Evolutionary conservation across 1,140 invertebrate genomes (phyloP).

Genomic region (Drosophila burlai): DNA sequence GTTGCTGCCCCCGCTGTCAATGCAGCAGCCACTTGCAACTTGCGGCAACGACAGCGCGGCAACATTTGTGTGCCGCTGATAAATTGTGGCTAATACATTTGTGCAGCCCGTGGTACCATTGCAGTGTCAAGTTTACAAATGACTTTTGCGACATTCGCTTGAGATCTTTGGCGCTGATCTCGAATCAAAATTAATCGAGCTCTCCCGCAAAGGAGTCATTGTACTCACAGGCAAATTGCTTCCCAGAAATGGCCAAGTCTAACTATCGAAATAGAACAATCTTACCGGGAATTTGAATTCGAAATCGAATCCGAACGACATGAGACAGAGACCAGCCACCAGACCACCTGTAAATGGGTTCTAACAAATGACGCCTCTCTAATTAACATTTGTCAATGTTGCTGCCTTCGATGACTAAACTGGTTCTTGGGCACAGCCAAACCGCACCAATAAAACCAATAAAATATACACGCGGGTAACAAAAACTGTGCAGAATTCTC

Average conservation of each 20-base stretch:
- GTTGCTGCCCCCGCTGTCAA: slow-evolving; percentile 78
- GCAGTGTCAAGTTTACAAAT: slow-evolving; percentile 84
- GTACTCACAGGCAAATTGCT: slow-evolving; percentile 62
- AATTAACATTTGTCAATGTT: slow-evolving; percentile 71
- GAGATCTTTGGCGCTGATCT: slow-evolving; percentile 56
- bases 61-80: slow-evolving; percentile 62
- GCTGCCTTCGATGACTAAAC: slow-evolving; percentile 63
- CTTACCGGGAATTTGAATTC: slow-evolving; percentile 59
- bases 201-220: slow-evolving; percentile 57
- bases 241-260: slow-evolving; percentile 57
- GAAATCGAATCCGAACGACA: not conserved
- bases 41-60: slow-evolving; percentile 39
- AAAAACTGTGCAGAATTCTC: slow-evolving; percentile 46
- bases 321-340: not conserved
- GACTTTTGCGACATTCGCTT: slow-evolving; percentile 75
- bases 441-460: slow-evolving; percentile 2
- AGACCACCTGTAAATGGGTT: slow-evolving; percentile 62
- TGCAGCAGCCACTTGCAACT: slow-evolving; percentile 41
- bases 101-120: slow-evolving; percentile 69
- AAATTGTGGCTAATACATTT: slow-evolving; percentile 81
- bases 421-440: slow-evolving; percentile 37
- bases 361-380: slow-evolving; percentile 72
- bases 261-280: slow-evolving; percentile 80
- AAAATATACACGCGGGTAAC: slow-evolving; percentile 1
- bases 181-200: slow-evolving; percentile 69